These are phyloP conservation scores for Cyanoliseus patagonus DNA, from an alignment of 2,113 vertebrate genomes.

Conservation along the genomic window DNA sequence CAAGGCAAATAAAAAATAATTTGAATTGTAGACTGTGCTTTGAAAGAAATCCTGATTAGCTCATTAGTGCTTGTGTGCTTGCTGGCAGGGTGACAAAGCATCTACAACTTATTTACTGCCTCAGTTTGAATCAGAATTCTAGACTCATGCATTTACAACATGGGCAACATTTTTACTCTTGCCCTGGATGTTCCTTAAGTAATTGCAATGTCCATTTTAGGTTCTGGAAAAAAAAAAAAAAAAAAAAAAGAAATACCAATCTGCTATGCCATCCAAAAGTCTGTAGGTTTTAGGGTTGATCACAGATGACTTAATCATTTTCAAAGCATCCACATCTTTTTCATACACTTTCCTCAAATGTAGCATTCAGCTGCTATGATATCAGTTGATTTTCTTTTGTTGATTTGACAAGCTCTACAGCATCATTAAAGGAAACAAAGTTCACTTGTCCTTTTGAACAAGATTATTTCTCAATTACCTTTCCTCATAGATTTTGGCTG, in stretches of 20 bases:
- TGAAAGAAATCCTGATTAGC: background rate
- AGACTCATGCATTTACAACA: background rate
- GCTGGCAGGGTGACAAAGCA: background rate
- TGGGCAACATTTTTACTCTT: background rate
- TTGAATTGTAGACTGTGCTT: background rate
- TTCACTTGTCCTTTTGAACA: background rate
- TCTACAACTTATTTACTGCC: background rate
- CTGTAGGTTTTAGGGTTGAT: background rate
- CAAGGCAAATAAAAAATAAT: background rate
- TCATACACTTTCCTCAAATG: background rate
- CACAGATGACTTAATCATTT: background rate
- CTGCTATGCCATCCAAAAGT: background rate
- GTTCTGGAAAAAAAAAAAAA: background rate
- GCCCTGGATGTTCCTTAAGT: background rate
- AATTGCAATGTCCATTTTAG: background rate
- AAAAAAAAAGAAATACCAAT: background rate
- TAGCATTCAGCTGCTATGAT: background rate
- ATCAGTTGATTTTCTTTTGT: background rate
- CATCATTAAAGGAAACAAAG: background rate
- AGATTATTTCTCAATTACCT: background rate
- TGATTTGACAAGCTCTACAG: background rate
- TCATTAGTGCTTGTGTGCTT: background rate
- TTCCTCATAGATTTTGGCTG: background rate
- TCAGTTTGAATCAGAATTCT: background rate
- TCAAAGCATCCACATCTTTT: background rate